Evolutionary conservation across 2,797 vertebrate genomes (phyloP).

Genomic region (Chlorospingus flavigularis): DNA sequence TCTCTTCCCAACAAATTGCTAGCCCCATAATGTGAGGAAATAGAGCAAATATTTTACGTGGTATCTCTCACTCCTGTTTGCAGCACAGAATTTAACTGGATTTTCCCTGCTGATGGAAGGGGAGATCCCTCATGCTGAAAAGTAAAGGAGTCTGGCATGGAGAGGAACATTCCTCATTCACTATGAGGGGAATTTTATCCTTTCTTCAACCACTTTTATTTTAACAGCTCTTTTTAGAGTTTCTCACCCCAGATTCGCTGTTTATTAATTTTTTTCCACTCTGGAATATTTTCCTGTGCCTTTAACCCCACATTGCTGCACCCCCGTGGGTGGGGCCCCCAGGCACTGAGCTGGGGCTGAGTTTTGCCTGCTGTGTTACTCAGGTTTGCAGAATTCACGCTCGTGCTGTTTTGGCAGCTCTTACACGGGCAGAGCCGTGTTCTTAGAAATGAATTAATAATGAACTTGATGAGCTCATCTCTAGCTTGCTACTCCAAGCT

Average conservation of each 20-base stretch:
- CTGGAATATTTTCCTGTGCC: background rate
- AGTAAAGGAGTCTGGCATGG: background rate
- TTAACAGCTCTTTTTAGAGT: background rate
- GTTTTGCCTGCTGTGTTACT: constrained; percentile 18
- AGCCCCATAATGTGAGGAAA: background rate
- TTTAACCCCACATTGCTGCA: background rate
- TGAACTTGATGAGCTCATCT: constrained; percentile 48
- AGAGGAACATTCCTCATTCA: background rate
- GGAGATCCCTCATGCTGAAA: background rate
- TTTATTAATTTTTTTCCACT: background rate
- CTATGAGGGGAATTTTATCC: rapidly evolving
- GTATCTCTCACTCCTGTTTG: background rate
- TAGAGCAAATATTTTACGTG: background rate
- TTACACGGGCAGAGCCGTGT: background rate
- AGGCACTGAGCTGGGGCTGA: background rate
- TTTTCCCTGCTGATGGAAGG: background rate
- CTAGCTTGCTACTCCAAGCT: background rate
- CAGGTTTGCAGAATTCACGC: constrained; percentile 40
- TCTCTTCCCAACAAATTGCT: background rate
- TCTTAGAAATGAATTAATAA: constrained; percentile 56
- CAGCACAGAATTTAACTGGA: background rate
- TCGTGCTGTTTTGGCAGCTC: constrained; percentile 28
- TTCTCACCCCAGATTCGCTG: background rate
- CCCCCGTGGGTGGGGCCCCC: background rate
- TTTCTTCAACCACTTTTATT: background rate